phyloP scores from a whole-genome alignment of 2,797 vertebrate species.

The Siniperca obscura region DNA sequence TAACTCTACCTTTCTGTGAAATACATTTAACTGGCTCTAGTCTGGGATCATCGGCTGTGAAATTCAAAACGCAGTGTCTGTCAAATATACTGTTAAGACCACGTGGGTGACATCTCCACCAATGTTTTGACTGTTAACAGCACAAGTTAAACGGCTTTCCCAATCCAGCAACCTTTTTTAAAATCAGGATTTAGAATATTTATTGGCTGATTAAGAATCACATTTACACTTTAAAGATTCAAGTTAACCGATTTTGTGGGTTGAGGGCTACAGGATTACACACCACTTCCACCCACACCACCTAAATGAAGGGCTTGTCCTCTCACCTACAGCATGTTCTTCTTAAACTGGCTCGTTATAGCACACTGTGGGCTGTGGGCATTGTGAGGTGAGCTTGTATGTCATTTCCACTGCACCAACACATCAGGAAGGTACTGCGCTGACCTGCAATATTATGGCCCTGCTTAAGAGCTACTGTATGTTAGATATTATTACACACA shows the following conservation, averaged over 20 bases:
- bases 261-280: background rate
- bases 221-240: constrained; percentile 35
- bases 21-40: constrained; percentile 10
- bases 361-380: constrained; percentile 7
- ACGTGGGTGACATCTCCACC: background rate
- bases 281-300: background rate
- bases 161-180: background rate
- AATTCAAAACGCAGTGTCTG: constrained; percentile 24
- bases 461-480: constrained; percentile 24
- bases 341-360: constrained; percentile 11
- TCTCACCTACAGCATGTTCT: constrained; percentile 15
- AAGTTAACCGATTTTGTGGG: background rate
- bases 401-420: constrained; percentile 15
- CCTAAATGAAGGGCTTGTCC: constrained; percentile 27
- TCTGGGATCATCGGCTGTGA: constrained; percentile 8
- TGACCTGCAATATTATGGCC: constrained; percentile 20
- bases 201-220: constrained; percentile 9
- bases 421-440: constrained; percentile 12
- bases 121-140: background rate
- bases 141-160: background rate
- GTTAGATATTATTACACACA: constrained; percentile 18
- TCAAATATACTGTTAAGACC: constrained; percentile 4
- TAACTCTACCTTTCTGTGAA: background rate
- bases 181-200: constrained; percentile 16
- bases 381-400: constrained; percentile 3